A percentile compares a stretch with the other conserved stretches of the same genome.
Evolutionary conservation across 2,797 vertebrate species (phyloP).

Genomic region (Eulemur mongoz): DNA sequence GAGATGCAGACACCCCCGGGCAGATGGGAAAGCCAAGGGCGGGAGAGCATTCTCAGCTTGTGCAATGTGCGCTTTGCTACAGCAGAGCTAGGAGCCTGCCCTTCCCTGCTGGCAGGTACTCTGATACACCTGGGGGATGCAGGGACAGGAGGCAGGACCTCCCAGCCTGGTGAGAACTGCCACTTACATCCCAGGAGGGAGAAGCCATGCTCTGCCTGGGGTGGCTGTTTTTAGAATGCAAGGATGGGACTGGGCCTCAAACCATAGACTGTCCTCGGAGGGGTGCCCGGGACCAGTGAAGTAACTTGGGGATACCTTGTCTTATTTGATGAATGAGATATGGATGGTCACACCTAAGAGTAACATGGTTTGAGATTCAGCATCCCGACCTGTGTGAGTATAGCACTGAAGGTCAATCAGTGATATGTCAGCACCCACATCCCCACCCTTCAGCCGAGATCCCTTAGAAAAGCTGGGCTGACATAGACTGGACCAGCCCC

Average conservation of each 20-base stretch:
- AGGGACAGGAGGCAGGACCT: neutral
- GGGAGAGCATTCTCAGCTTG: neutral
- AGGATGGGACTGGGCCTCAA: too few relatives aligned
- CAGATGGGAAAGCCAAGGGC: neutral
- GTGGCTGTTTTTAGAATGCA: neutral
- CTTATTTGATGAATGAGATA: neutral
- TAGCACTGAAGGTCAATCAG: neutral
- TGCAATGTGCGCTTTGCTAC: neutral
- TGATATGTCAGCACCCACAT: fast-evolving
- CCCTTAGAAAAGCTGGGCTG: fast-evolving
- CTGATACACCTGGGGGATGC: fast-evolving
- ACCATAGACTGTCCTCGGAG: neutral
- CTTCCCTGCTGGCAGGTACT: neutral
- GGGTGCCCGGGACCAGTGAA: fast-evolving
- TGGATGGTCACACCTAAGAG: fast-evolving
- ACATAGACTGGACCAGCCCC: fast-evolving
- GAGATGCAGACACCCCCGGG: fast-evolving
- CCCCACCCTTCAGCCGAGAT: too few relatives aligned
- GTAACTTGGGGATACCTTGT: neutral
- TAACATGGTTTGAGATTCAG: neutral
- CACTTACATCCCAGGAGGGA: neutral
- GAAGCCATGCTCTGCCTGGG: fast-evolving
- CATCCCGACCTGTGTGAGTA: fast-evolving
- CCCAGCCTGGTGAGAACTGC: neutral
- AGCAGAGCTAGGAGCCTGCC: neutral